Base-by-base conservation (phyloP, 2,797 vertebrate genomes). In the Cirrhinus mrigala region DNA sequence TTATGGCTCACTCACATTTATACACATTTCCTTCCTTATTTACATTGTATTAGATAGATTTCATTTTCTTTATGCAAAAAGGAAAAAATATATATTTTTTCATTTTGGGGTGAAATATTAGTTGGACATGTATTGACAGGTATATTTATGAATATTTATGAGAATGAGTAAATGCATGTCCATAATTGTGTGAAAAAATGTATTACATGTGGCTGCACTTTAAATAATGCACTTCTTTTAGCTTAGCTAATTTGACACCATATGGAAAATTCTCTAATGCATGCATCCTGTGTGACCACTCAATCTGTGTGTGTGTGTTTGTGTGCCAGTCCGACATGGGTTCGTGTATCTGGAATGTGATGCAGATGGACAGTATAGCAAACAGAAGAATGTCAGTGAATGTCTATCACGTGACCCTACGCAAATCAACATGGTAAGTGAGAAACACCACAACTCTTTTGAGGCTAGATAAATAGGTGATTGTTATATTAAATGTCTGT, bases 301-400 rank as follows among this genome's bases (percentile, higher is more conserved):
- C 6, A 44, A n/a, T 87, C 18, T 56, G 44, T 56, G 27, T 79
- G 29, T 24, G 4, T 4, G 54, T 77, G 54, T 60, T 37, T 58
- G 48, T 87, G 37, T 87, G 27, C 81, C 90, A 99, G 98, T 99
- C 90, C 96, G 95, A 90, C 93, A 97, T 27, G 95, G 94, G 80
- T 86, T 94, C 0, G 96, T 98, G 88, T 96, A 98, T 93, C 96
- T 96, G 92, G 96, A 95, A 83, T 99, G 98, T 1, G 96, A 97
- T 14, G 94, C 95, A 0, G 96, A 96, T 0, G 98, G 97, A 69
- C 95, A 96, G 88, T 99, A 98, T 97, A 91, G 94, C 80, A 87
- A 90, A 0, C 74, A 44, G 62, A 92, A 91, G 87, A 96, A 98
- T 91, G 66, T 96, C 90, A 93, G 96, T 87, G 92, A 97, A 93